Conservation (phyloP, 2,797 vertebrate species). For the Argentina silus region DNA sequence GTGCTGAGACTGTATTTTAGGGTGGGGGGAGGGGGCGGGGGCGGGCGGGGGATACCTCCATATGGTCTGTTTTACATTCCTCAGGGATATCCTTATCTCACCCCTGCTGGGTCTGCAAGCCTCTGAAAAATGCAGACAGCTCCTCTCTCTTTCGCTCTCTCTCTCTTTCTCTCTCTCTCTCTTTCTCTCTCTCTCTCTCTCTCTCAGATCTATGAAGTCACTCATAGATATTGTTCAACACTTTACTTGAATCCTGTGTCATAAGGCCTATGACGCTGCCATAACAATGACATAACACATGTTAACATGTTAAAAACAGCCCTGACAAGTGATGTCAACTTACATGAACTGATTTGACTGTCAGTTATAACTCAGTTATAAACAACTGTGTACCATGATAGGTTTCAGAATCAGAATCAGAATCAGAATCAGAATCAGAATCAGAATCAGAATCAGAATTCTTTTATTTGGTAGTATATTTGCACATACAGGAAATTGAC, state of each 20-base stretch:
- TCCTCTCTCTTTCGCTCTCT: neutral
- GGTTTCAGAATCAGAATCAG: too few relatives aligned
- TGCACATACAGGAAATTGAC: too few relatives aligned
- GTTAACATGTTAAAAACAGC: too few relatives aligned
- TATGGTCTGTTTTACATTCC: slow-evolving; percentile 67
- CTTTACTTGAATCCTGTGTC: too few relatives aligned
- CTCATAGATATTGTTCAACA: neutral
- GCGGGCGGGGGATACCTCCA: slow-evolving; percentile 52
- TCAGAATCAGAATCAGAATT: too few relatives aligned
- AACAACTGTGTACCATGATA: too few relatives aligned
- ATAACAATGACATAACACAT: neutral
- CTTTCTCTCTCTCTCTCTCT: neutral
- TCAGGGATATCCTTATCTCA: slow-evolving; percentile 75
- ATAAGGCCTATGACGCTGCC: too few relatives aligned
- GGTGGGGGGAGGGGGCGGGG: slow-evolving; percentile 28
- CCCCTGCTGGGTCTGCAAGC: slow-evolving; percentile 62
- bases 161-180: neutral
- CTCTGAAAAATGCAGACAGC: slow-evolving; percentile 49
- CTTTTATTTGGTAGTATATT: too few relatives aligned
- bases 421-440: too few relatives aligned
- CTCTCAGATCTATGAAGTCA: neutral
- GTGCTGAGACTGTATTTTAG: neutral
- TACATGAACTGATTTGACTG: neutral
- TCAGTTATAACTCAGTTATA: too few relatives aligned
- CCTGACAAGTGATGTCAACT: neutral